phyloP scores from a whole-genome alignment of 2,113 vertebrate genomes.

The Caranx melampygus region DNA sequence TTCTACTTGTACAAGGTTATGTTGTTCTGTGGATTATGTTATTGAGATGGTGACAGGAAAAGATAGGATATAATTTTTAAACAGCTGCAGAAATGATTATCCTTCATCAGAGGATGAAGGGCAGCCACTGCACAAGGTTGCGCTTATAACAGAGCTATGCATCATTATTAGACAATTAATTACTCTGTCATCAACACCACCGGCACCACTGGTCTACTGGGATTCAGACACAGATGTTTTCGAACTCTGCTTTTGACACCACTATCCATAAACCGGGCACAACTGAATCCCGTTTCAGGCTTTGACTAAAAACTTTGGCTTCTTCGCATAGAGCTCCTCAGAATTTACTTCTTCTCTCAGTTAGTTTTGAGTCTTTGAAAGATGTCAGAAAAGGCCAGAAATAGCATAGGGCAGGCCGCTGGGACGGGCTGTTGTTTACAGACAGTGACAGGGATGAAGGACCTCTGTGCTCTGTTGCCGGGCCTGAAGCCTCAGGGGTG shows the following conservation, averaged over 20 bases:
- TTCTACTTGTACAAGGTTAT: constrained; percentile 52
- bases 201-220: constrained; percentile 55
- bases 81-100: constrained; percentile 76
- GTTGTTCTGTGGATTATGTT: constrained; percentile 48
- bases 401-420: constrained; percentile 63
- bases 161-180: constrained; percentile 82
- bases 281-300: neutral
- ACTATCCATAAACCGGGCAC: constrained; percentile 37
- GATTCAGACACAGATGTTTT: constrained; percentile 67
- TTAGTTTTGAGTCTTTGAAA: constrained; percentile 69
- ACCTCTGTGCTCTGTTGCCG: constrained; percentile 74
- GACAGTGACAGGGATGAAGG: constrained; percentile 81
- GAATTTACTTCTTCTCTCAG: constrained; percentile 60
- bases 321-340: constrained; percentile 35
- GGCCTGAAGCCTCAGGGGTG: constrained; percentile 68
- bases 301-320: constrained; percentile 53
- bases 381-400: constrained; percentile 68
- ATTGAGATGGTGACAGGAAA: constrained; percentile 64
- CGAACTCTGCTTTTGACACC: constrained; percentile 34
- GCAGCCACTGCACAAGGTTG: constrained; percentile 68
- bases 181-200: constrained; percentile 71
- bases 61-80: constrained; percentile 64
- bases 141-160: constrained; percentile 66
- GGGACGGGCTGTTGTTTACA: constrained; percentile 79
- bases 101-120: constrained; percentile 80